Evolutionary conservation across 1,140 invertebrate genomes (phyloP), one percentile per base, ranked within the genome.

Genomic region (Leptinotarsa defecta): DNA sequence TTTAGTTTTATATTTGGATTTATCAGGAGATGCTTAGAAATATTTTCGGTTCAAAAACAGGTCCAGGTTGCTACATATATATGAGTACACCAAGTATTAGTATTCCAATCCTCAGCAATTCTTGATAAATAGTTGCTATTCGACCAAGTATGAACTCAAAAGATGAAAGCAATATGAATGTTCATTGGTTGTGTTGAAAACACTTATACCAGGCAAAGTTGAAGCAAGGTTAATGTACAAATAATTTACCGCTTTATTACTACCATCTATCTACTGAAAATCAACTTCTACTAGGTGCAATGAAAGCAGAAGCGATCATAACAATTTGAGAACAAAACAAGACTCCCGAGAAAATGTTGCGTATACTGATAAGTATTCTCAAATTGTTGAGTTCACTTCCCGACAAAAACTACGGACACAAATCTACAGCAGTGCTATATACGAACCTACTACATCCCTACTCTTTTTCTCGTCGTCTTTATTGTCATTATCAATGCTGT

Each of bases 191-290:
- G 34, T 43, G 34, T 43, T 11, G 34, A 43, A 43, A 43, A 43
- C 34, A 43, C 34, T 8, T 43, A 43, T 11, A 43, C 34, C 34
- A 43, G 34, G 34, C 34, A 43, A 11, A 43, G 34, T 43, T 43
- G 34, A 43, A 43, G 34, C 34, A 43, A 43, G 8, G 34, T 43
- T 43, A 43, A 43, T 48, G 71, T 73, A 61, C 71, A 48, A 43
- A 73, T 48, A 57, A 73, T 65, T 61, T 64, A 72, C 57, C 3
- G n/a, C 19, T 48, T 68, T 20, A 24, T 70, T 13, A 65, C 34
- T 43, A 48, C 15, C 17, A 19, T 73, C 71, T 73, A 73, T 65
- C 71, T 73, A 73, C 71, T 73, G 70, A 61, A 71, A 71, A 73
- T 73, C 71, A 64, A 73, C 61, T 73, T 65, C 71, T 73, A 73